Base-by-base conservation (phyloP, 2,888 invertebrate genomes). In the Amphipyra tragopoginis region DNA sequence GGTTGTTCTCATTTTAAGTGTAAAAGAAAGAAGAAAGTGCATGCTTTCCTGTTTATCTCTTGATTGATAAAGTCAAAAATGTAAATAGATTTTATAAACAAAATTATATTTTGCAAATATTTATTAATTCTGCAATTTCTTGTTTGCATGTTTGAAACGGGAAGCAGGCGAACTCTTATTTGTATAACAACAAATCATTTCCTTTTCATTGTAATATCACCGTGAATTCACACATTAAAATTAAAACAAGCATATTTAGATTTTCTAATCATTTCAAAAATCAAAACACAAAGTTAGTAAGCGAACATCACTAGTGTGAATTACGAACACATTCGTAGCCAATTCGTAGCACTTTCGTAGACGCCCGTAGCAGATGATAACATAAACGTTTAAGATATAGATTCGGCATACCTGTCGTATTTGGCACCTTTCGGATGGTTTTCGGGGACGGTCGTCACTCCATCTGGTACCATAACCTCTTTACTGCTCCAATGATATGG, bases 381-480 rank as follows among this genome's bases (percentile, higher is more conserved):
- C 84, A 82, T 84, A 82, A 84, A 81, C 81, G 78, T 77, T 85
- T 76, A 72, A 83, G 83, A 83, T 85, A 84, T 86, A 78, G 83
- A 86, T 83, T 83, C 81, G 83, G 81, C 83, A 79, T 81, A 85
- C 81, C 80, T 83, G 78, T 64, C 75, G 75, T 85, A 83, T 87
- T n/a, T 85, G 85, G 81, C 80, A 84, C 83, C 83, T 84, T 71
- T 82, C 58, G 69, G 76, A 76, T 77, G 84, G 84, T 81, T 86
- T 86, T 82, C 80, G 82, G 75, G 84, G 79, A 83, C 83, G 87
- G 86, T 92, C 88, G 86, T 87, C 90, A 91, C 90, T 85, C 85
- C 82, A 87, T 89, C 80, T 83, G 79, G 81, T 84, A 83, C 84
- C 84, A 86, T 88, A 90, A 88, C 86, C 84, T 83, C 84, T 86